A percentile compares a stretch with the other conserved stretches of the same genome.
Conservation (phyloP, 2,113 vertebrate species). For the Sceloporus tristichus region DNA sequence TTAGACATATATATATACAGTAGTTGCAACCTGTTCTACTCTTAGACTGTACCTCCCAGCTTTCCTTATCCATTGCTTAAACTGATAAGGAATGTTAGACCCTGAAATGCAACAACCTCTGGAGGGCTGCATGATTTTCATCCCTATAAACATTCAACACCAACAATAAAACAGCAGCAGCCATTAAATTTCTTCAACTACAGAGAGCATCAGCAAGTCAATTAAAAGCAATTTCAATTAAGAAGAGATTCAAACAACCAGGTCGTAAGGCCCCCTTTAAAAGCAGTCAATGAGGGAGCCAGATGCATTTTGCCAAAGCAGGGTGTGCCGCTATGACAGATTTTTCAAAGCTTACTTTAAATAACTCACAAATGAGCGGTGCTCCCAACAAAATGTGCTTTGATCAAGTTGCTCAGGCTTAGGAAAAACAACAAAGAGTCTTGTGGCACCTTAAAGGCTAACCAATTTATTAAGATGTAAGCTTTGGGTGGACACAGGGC, state of each 20-base stretch:
- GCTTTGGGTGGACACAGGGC: background rate
- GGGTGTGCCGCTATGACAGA: background rate
- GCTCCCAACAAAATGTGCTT: background rate
- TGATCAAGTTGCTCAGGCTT: background rate
- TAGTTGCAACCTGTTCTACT: no score
- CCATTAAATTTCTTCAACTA: background rate
- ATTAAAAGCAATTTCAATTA: background rate
- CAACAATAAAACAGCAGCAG: background rate
- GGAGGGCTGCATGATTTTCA: no score
- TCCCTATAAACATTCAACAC: background rate
- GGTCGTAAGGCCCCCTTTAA: background rate
- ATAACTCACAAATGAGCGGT: background rate
- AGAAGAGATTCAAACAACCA: background rate
- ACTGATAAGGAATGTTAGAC: background rate
- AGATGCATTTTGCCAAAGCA: background rate
- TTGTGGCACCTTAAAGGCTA: background rate
- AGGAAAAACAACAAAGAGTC: background rate
- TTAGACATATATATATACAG: no score
- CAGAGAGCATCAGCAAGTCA: background rate
- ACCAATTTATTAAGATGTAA: background rate
- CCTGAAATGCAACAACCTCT: background rate
- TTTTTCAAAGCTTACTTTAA: conserved; percentile 15
- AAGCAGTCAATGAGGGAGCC: background rate
- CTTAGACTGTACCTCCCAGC: background rate
- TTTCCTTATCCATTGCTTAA: background rate